A percentile compares a stretch with the other conserved stretches of the same genome.
These are phyloP conservation scores for Charadrius vociferus DNA, from an alignment of 2,113 vertebrate species.

Conservation along the genomic window DNA sequence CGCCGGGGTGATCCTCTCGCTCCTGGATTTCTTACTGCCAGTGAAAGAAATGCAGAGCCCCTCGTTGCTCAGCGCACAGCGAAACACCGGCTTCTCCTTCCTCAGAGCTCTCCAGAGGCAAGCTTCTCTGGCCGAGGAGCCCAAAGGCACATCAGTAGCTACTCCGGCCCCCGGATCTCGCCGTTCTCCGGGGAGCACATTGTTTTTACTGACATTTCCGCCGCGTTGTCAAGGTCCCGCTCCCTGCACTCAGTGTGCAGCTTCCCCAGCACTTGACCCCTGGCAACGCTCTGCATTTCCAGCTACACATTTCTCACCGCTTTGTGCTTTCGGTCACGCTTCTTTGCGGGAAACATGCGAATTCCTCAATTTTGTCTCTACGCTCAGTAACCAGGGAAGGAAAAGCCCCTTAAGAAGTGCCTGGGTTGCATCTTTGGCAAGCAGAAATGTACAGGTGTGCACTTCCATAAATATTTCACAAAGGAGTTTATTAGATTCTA, in stretches of 20 bases:
- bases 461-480: background rate
- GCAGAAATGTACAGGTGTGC: slow-evolving; percentile 24
- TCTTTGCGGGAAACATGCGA: background rate
- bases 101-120: background rate
- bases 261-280: background rate
- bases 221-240: background rate
- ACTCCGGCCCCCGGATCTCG: accelerated
- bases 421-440: slow-evolving; percentile 20
- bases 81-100: background rate
- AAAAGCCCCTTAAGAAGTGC: background rate
- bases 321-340: background rate
- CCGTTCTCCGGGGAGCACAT: accelerated
- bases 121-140: background rate
- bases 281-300: background rate
- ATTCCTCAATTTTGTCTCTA: background rate
- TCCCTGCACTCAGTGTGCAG: accelerated
- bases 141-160: background rate
- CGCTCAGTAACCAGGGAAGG: background rate
- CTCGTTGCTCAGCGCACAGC: background rate
- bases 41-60: background rate
- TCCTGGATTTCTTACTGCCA: background rate
- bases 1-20: background rate
- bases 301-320: background rate
- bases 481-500: slow-evolving; percentile 7
- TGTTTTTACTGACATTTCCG: background rate